Conservation (phyloP, 2,888 invertebrate genomes). For the Drepanosiphum platanoidis region DNA sequence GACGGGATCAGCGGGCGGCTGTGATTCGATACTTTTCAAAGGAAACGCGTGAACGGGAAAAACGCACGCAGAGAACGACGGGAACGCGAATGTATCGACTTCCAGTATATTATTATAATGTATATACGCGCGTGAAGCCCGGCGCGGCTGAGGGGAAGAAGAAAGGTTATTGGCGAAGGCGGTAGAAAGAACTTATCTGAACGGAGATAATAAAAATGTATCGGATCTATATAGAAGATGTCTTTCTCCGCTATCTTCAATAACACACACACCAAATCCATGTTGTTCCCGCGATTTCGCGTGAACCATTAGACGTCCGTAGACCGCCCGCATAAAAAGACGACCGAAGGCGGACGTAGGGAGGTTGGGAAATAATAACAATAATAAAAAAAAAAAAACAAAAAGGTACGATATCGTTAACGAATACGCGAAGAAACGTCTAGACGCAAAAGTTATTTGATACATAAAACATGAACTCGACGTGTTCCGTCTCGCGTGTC, state of each 20-base stretch:
- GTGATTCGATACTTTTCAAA: background rate
- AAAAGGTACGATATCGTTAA: background rate
- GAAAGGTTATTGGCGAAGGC: background rate
- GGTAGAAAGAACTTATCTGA: background rate
- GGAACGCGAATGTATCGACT: too few relatives aligned
- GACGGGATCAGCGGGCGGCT: background rate
- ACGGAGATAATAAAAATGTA: background rate
- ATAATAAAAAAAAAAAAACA: background rate
- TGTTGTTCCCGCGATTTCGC: background rate
- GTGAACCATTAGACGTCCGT: background rate
- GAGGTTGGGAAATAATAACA: too few relatives aligned
- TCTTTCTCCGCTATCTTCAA: background rate
- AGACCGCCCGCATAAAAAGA: too few relatives aligned
- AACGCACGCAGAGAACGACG: too few relatives aligned
- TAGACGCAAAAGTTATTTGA: constrained; percentile 36
- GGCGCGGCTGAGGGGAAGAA: too few relatives aligned
- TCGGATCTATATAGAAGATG: background rate
- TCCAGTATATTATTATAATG: too few relatives aligned
- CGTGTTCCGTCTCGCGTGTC: constrained; percentile 13
- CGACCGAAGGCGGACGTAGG: too few relatives aligned
- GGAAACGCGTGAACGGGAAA: background rate
- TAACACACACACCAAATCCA: background rate
- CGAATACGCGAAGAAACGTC: constrained; percentile 1
- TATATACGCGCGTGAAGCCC: too few relatives aligned
- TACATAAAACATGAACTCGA: constrained; percentile 27